Evolutionary conservation across 2,888 invertebrate species (phyloP), one percentile per base, ranked within the genome.

Genomic region (Andrena haemorrhoa): DNA sequence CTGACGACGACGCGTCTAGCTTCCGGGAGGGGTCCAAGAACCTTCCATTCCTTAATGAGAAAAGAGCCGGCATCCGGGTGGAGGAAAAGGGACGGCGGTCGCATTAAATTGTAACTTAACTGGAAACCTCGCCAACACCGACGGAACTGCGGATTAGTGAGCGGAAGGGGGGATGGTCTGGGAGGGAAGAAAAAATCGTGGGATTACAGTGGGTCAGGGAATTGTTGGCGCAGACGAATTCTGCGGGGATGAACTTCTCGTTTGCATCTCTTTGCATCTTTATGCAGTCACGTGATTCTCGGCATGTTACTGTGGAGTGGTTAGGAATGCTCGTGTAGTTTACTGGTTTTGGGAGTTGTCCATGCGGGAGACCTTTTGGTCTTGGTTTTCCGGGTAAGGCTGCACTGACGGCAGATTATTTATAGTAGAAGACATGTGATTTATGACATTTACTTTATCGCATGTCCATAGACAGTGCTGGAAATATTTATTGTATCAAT

Each of bases 11-110:
- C 51, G 58, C 65, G 56, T 41, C 68, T 72, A 47, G 78, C 33
- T 72, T 69, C 64, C 60, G n/a, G 47, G 47, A n/a, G 47, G 10
- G n/a, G n/a, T 29, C 47, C 29, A 64, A 61, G 72, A 76, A 56
- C 71, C 47, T 64, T 49, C 64, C 76, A 68, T 79, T 79, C 80
- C 70, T 64, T 80, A 73, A 80, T 80, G 80, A 79, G 80, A 73
- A 80, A 80, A 80, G 79, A 63, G 80, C 49, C 79, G 61, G 29
- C 72, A 49, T 10, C 35, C 12, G 65, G 74, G 69, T 20, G 16
- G 12, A 41, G 41, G 20, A 56, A 56, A 58, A 23, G 29, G 56
- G 56, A 26, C 26, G 65, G 12, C 33, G 73, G 79, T 78, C 66
- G 71, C 79, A 72, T 72, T 78, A 72, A 72, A 68, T 41, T 61